Conservation (phyloP, 2,113 vertebrate species). For the Campylomormyrus tamandua region DNA sequence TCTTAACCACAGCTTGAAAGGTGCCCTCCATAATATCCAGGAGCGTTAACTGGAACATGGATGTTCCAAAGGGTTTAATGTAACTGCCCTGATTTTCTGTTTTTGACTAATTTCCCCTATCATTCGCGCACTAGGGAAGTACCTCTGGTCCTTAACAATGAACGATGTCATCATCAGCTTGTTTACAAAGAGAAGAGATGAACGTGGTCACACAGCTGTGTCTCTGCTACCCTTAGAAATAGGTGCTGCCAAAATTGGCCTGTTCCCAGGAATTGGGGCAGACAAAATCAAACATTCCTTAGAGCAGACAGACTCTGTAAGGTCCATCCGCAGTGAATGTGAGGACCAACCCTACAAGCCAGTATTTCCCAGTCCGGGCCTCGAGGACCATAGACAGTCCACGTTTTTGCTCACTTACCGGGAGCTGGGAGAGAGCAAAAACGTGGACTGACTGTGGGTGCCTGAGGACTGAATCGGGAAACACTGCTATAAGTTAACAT, state of each 20-base stretch:
- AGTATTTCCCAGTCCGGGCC: background rate
- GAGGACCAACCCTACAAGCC: background rate
- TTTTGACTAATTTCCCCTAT: slow-evolving; percentile 20
- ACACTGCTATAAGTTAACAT: background rate
- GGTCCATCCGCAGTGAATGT: background rate
- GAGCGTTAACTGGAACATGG: background rate
- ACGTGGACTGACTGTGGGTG: background rate
- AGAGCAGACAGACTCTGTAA: background rate
- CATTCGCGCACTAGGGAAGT: slow-evolving; percentile 17
- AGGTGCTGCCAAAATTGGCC: background rate
- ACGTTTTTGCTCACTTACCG: background rate
- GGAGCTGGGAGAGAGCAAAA: background rate
- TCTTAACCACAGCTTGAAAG: background rate
- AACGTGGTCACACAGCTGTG: background rate
- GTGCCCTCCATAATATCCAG: background rate
- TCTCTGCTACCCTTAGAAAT: background rate
- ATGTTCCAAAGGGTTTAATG: slow-evolving; percentile 7
- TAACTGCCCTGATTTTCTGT: slow-evolving; percentile 26
- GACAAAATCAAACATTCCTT: background rate
- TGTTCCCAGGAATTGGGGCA: background rate
- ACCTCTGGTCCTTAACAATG: background rate
- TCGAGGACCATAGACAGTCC: background rate
- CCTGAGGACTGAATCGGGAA: background rate
- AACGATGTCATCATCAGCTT: slow-evolving; percentile 11
- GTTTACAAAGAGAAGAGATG: background rate